Evolutionary conservation across 2,797 vertebrate genomes (phyloP).

Genomic region (Ara ararauna): DNA sequence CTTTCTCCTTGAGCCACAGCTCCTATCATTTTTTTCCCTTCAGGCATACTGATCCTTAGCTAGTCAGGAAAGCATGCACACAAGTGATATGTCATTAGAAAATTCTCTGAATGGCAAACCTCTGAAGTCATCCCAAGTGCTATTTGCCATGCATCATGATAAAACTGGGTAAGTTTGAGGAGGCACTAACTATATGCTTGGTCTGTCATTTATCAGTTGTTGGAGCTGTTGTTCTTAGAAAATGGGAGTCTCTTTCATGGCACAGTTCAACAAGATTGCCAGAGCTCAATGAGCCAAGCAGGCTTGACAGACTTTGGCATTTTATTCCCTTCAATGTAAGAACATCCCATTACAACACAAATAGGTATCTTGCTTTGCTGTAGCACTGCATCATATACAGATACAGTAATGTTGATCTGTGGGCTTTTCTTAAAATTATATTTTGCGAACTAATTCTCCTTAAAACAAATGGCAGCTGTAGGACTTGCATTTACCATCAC

Average conservation of each 20-base stretch:
- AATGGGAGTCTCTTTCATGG: neutral
- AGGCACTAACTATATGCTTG: neutral
- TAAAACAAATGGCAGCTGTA: neutral
- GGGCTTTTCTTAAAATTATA: neutral
- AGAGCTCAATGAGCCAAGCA: neutral
- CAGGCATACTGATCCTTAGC: slow-evolving; percentile 9
- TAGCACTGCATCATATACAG: neutral
- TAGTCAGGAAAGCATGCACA: neutral
- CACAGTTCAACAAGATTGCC: neutral
- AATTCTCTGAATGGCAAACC: slow-evolving; percentile 28
- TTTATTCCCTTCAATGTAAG: neutral
- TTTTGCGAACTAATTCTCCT: neutral
- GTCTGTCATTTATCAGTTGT: neutral
- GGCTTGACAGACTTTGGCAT: neutral
- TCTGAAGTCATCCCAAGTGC: slow-evolving; percentile 17
- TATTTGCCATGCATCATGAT: neutral
- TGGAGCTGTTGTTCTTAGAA: neutral
- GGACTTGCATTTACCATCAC: neutral
- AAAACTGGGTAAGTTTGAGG: neutral
- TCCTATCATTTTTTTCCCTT: neutral
- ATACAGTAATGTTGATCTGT: neutral
- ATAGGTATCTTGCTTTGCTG: neutral
- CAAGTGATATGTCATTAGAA: slow-evolving; percentile 26
- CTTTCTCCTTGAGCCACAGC: slow-evolving; percentile 17
- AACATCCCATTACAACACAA: neutral